These are phyloP conservation scores for Tamias sibiricus DNA, from an alignment of 2,113 vertebrate genomes.

Conservation along the genomic window DNA sequence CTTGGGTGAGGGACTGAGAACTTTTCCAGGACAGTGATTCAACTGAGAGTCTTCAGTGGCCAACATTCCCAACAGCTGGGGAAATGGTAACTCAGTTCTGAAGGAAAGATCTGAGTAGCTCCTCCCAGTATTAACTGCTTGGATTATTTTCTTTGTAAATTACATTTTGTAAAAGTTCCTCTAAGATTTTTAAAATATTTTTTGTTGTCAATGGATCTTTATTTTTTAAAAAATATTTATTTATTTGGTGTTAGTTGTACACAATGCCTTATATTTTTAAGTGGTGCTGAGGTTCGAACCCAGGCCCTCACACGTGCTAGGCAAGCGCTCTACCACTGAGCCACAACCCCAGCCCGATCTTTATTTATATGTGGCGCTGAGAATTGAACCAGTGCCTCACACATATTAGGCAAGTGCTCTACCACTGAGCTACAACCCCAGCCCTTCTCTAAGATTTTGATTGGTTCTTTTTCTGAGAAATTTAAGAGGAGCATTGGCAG, in stretches of 20 bases:
- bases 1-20: neutral
- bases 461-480: constrained; percentile 15
- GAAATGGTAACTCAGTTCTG: neutral
- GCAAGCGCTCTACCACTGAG: no score
- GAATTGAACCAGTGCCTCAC: no score
- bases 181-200: neutral
- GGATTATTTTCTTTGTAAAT: constrained; percentile 39
- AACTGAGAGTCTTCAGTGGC: neutral
- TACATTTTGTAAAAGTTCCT: neutral
- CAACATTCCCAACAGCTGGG: constrained; percentile 10
- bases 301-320: no score
- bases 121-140: neutral
- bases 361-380: no score
- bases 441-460: neutral
- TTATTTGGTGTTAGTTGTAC: no score
- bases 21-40: constrained; percentile 27
- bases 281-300: no score
- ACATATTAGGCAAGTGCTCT: no score
- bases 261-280: no score
- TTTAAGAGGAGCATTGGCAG: neutral
- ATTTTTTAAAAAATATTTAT: no score
- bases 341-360: no score
- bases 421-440: no score
- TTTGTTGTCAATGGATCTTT: no score
- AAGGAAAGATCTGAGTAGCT: neutral